Percentiles rank a stretch among this genome's conserved stretches.
phyloP scores from a whole-genome alignment of 2,113 vertebrate genomes.

The Sula dactylatra region DNA sequence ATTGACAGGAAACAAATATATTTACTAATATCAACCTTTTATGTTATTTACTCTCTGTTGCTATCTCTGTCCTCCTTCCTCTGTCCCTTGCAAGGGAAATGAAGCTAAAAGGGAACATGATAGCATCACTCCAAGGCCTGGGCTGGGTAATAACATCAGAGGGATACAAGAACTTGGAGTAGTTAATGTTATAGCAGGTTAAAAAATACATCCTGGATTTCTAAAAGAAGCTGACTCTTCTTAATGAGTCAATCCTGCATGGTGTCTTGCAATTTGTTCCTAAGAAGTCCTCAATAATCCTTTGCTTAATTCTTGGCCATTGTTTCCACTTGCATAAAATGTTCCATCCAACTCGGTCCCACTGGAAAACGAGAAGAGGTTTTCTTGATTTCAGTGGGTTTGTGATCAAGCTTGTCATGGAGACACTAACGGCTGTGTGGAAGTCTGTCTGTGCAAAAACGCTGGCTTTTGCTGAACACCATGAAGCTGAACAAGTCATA shows the following conservation, averaged over 20 bases:
- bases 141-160: background rate
- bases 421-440: background rate
- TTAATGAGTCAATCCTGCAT: background rate
- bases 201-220: background rate
- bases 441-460: background rate
- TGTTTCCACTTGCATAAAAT: background rate
- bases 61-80: conserved; percentile 28
- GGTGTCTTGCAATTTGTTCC: background rate
- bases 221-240: background rate
- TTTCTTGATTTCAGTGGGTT: background rate
- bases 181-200: background rate
- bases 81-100: background rate
- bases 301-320: background rate
- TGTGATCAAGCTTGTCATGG: background rate
- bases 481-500: background rate
- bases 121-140: background rate
- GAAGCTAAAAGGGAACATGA: background rate
- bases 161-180: background rate
- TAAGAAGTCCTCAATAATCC: background rate
- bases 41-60: background rate
- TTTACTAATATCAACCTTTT: conserved; percentile 11
- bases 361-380: background rate
- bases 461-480: background rate
- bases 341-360: background rate
- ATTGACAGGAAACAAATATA: conserved; percentile 21